These are phyloP conservation scores for Drosophila cardini DNA, from an alignment of 1,140 invertebrate genomes.

Conservation along the genomic window DNA sequence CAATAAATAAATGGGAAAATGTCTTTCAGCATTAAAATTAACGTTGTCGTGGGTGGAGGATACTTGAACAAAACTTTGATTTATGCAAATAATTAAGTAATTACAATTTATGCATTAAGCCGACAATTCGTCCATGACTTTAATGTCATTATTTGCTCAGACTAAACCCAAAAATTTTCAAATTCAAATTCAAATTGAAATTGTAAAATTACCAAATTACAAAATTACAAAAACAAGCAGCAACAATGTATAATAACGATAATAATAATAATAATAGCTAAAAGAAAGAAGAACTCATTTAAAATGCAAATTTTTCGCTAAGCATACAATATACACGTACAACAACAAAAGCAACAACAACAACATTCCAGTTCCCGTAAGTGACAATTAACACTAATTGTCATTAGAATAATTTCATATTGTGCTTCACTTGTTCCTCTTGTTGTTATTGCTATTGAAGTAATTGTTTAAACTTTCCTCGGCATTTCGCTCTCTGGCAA, in stretches of 20 bases:
- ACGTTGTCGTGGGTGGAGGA: constrained; percentile 3
- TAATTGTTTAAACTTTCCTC: constrained; percentile 79
- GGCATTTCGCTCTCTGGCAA: constrained; percentile 70
- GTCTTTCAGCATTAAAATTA: constrained; percentile 47
- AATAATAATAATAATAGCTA: constrained; percentile 28
- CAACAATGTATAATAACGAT: constrained; percentile 16
- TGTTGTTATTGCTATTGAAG: constrained; percentile 46
- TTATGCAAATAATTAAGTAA: constrained; percentile 80
- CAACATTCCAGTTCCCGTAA: constrained; percentile 62
- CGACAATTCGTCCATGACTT: constrained; percentile 61
- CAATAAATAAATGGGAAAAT: constrained; percentile 40
- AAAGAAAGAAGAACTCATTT: constrained; percentile 68
- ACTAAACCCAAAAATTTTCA: constrained; percentile 30
- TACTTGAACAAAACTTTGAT: constrained; percentile 52
- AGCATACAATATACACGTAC: constrained; percentile 62
- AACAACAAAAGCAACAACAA: constrained; percentile 34
- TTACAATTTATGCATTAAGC: constrained; percentile 68
- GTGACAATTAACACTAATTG: constrained; percentile 84
- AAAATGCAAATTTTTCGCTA: constrained; percentile 74
- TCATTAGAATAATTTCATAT: constrained; percentile 83
- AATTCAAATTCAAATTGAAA: constrained; percentile 27
- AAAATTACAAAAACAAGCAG: constrained; percentile 29
- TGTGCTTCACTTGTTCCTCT: constrained; percentile 46
- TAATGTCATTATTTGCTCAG: constrained; percentile 70
- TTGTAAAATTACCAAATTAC: constrained; percentile 44